Conservation (phyloP, 2,888 invertebrate species). For the Creontiades dilutus region DNA sequence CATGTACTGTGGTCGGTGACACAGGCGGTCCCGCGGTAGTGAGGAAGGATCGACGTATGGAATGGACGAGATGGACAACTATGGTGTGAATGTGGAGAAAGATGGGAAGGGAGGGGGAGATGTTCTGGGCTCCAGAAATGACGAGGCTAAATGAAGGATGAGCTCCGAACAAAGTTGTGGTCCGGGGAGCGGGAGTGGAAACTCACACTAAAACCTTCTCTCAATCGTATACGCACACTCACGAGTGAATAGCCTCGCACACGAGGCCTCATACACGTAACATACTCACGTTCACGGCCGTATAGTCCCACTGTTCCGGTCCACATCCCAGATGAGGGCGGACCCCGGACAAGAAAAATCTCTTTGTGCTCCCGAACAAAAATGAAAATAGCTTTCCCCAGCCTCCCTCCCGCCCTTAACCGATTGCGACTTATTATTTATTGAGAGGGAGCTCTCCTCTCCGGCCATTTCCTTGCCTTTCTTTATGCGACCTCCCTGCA, state of each 20-base stretch:
- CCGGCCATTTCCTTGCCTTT: not conserved
- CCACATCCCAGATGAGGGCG: conserved; percentile 26
- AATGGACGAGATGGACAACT: not conserved
- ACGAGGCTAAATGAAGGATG: conserved; percentile 17
- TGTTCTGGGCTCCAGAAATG: not conserved
- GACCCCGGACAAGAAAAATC: not conserved
- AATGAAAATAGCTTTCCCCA: conserved; percentile 48
- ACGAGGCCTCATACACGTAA: not conserved
- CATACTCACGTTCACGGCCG: not conserved
- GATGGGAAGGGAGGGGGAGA: not conserved
- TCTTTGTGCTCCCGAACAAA: conserved; percentile 39
- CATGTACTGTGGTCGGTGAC: not conserved
- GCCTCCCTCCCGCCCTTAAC: not conserved
- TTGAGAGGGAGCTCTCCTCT: conserved; percentile 1
- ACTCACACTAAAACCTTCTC: not conserved
- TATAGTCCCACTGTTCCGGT: conserved; percentile 20
- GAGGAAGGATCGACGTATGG: not conserved
- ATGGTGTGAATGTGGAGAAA: no score
- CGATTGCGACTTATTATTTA: conserved; percentile 47
- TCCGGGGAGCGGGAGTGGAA: not conserved
- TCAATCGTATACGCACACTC: not conserved
- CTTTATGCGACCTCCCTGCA: not conserved
- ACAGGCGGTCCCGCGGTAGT: not conserved
- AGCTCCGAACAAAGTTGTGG: not conserved
- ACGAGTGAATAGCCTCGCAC: not conserved